Conservation (phyloP, 2,113 vertebrate genomes). For the Misgurnus anguillicaudatus region DNA sequence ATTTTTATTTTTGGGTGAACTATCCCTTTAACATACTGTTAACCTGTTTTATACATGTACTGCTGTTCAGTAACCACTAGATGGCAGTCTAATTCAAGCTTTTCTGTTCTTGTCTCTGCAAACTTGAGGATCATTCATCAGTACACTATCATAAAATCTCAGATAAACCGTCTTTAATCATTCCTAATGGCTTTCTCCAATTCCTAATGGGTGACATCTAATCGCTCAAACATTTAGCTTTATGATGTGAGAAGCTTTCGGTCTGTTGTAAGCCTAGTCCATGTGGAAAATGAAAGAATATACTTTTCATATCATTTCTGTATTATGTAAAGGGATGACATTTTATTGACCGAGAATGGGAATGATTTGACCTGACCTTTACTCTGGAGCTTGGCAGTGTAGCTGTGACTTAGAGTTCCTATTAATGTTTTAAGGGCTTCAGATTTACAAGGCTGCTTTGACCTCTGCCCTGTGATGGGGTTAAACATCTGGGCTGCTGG, state of each 20-base stretch:
- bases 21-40: too few species aligned
- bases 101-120: background rate
- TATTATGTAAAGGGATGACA: background rate
- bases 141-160: background rate
- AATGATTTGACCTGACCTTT: background rate
- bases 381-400: background rate
- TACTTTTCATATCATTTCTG: background rate
- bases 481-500: background rate
- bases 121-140: background rate
- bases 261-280: background rate
- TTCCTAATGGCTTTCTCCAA: background rate
- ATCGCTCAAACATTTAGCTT: background rate
- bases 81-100: background rate
- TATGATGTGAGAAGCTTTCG: background rate
- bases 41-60: background rate
- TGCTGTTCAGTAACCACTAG: background rate
- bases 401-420: background rate
- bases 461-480: background rate
- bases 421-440: background rate
- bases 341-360: background rate
- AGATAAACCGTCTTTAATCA: background rate
- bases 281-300: background rate
- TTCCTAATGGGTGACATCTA: background rate
- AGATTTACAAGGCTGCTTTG: constrained; percentile 11
- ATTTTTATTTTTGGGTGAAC: too few species aligned